phyloP scores from a whole-genome alignment of 1,140 invertebrate genomes.

The Hylyphantes graminicola region DNA sequence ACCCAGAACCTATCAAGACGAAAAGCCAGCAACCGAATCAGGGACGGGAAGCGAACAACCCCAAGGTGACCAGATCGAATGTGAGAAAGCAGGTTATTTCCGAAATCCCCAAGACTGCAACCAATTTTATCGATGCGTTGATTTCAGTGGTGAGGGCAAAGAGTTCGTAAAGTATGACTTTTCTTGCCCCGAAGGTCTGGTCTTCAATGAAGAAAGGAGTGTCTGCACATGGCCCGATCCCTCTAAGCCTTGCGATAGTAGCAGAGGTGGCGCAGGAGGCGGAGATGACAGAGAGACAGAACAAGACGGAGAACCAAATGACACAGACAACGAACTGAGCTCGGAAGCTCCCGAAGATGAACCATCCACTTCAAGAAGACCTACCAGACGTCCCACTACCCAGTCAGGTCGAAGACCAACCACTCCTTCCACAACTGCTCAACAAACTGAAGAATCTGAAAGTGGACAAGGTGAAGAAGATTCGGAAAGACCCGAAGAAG shows the following conservation, averaged over 20 bases:
- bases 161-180: constrained; percentile 71
- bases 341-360: neutral
- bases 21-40: constrained; percentile 15
- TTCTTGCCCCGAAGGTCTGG: constrained; percentile 66
- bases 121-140: constrained; percentile 72
- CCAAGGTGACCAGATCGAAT: constrained; percentile 63
- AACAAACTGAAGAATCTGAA: neutral
- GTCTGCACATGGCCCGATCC: constrained; percentile 68
- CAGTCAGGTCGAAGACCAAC: neutral
- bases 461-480: neutral
- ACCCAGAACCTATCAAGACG: constrained; percentile 14
- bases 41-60: neutral
- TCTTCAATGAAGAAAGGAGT: constrained; percentile 66
- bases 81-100: constrained; percentile 74
- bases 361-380: neutral
- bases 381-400: neutral
- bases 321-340: neutral
- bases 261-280: neutral
- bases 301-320: neutral
- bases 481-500: neutral
- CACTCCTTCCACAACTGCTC: neutral
- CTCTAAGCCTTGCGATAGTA: constrained; percentile 74
- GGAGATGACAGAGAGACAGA: neutral
- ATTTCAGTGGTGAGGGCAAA: constrained; percentile 71
- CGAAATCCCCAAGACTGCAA: constrained; percentile 75